Conservation (phyloP, 2,888 invertebrate genomes). For the Cheilosia urbana region DNA sequence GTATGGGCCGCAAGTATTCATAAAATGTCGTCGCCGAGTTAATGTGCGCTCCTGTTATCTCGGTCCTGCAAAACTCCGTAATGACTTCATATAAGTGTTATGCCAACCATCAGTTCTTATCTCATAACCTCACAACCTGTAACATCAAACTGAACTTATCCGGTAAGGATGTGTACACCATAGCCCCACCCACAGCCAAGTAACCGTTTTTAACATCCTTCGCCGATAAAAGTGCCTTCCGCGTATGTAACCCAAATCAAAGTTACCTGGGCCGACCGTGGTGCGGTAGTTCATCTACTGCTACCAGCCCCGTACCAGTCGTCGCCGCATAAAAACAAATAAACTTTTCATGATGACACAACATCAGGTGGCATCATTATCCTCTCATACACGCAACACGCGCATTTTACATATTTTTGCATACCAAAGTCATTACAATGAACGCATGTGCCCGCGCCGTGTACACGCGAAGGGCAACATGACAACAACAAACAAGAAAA, state of each 20-base stretch:
- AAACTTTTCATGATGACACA: constrained; percentile 56
- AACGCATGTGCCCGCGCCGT: constrained; percentile 19
- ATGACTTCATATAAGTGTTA: constrained; percentile 54
- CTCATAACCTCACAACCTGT: constrained; percentile 14
- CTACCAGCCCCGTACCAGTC: constrained; percentile 34
- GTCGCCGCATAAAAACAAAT: constrained; percentile 45
- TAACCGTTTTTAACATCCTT: constrained; percentile 58
- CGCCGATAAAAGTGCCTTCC: constrained; percentile 49
- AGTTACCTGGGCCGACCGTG: background rate
- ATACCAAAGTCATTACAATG: constrained; percentile 29
- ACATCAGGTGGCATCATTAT: constrained; percentile 37
- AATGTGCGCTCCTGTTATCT: constrained; percentile 39
- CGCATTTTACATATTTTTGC: constrained; percentile 30
- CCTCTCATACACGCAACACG: background rate
- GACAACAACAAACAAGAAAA: constrained; percentile 23
- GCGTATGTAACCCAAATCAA: constrained; percentile 13
- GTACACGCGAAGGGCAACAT: constrained; percentile 16
- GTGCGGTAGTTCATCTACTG: background rate
- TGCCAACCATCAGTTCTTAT: constrained; percentile 22
- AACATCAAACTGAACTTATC: constrained; percentile 45
- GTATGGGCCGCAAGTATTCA: constrained; percentile 45
- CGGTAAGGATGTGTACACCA: constrained; percentile 18
- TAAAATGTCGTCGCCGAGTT: constrained; percentile 47
- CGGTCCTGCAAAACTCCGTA: constrained; percentile 54
- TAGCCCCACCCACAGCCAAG: constrained; percentile 5